These are phyloP conservation scores for Tenthredo scrophulariae DNA, from an alignment of 2,888 invertebrate genomes.

Conservation along the genomic window DNA sequence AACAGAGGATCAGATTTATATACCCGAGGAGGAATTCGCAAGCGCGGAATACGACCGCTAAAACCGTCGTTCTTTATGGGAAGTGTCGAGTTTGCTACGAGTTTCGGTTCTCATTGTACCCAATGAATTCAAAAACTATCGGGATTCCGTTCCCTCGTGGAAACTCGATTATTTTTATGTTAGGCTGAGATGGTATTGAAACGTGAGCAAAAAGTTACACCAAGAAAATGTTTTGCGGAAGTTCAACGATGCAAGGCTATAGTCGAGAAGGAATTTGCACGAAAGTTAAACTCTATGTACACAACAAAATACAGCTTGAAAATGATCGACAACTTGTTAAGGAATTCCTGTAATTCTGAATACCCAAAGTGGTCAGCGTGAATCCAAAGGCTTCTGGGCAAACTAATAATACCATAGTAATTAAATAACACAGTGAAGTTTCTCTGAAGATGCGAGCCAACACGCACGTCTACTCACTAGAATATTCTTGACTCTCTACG, in stretches of 20 bases:
- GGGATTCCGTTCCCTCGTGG: not conserved
- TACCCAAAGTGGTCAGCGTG: not conserved
- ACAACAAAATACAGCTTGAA: not conserved
- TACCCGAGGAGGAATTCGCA: not conserved
- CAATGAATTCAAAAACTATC: slow-evolving; percentile 5
- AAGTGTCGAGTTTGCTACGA: not conserved
- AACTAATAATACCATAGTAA: not conserved
- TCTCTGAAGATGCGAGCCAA: not conserved
- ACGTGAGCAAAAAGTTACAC: not conserved
- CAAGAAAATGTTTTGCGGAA: not conserved
- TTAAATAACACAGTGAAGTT: not conserved
- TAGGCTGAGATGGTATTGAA: not conserved
- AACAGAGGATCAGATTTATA: not conserved
- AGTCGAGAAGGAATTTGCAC: not conserved
- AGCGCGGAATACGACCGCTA: not conserved
- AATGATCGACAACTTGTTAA: not conserved
- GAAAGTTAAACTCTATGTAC: not conserved
- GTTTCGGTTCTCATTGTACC: not conserved
- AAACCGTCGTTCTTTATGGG: not conserved
- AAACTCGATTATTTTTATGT: not conserved
- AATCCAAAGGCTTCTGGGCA: not conserved
- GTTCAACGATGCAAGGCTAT: not conserved
- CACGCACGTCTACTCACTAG: not conserved
- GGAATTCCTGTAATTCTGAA: not conserved
- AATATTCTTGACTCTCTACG: not conserved